phyloP scores from a whole-genome alignment of 2,888 invertebrate genomes.

The Dicyrtomina minuta region DNA sequence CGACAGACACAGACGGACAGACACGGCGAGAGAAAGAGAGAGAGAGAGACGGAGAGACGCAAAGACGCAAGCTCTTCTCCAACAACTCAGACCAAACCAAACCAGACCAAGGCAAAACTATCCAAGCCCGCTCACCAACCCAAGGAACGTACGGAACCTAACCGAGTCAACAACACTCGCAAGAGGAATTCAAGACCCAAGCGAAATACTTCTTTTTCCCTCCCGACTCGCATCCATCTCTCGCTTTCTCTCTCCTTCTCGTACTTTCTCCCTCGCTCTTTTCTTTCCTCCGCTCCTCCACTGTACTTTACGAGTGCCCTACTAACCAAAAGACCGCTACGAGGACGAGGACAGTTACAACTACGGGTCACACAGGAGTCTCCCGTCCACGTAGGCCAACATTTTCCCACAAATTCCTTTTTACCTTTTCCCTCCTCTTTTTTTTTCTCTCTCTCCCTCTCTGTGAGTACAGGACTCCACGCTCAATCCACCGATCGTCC shows the following conservation, averaged over 20 bases:
- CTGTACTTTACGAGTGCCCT: too few relatives aligned
- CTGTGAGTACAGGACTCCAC: not conserved
- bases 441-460: not conserved
- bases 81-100: not conserved
- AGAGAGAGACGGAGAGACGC: slow-evolving; percentile 9
- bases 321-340: not conserved
- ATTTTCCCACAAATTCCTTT: not conserved
- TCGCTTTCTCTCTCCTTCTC: not conserved
- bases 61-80: slow-evolving; percentile 27
- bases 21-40: not conserved
- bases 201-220: not conserved
- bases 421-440: not conserved
- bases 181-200: not conserved
- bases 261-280: not conserved
- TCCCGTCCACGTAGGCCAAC: too few relatives aligned
- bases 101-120: not conserved
- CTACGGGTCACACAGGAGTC: too few relatives aligned
- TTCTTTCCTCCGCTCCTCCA: too few relatives aligned
- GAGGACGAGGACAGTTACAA: too few relatives aligned
- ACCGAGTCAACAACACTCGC: not conserved
- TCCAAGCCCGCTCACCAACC: not conserved
- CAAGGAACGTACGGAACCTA: not conserved
- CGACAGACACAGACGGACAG: not conserved
- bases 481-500: not conserved
- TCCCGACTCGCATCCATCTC: not conserved